phyloP scores from a whole-genome alignment of 1,140 invertebrate genomes.

The Limonius californicus region DNA sequence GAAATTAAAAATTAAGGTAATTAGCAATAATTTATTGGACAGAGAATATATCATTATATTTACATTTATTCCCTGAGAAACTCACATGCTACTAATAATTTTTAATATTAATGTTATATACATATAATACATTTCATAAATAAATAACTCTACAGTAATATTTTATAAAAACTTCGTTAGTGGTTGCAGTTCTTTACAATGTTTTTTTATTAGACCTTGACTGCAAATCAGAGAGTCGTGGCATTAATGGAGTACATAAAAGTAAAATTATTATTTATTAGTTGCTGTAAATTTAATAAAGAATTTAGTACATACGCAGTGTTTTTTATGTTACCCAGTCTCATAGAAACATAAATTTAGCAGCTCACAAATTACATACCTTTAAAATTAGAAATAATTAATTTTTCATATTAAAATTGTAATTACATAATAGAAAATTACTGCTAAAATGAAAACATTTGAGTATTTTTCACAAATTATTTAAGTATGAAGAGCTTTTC shows the following conservation, averaged over 20 bases:
- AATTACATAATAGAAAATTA: no score
- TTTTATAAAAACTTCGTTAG: background rate
- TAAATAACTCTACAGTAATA: constrained; percentile 1
- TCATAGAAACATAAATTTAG: no score
- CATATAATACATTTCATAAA: constrained; percentile 20
- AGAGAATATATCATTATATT: background rate
- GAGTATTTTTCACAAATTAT: no score
- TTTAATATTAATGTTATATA: constrained; percentile 9
- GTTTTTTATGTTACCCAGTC: no score
- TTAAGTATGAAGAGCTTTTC: no score
- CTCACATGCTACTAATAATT: constrained; percentile 13
- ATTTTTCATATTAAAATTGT: no score
- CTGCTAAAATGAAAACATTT: no score
- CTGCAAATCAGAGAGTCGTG: no score
- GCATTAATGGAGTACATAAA: background rate
- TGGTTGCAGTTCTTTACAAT: background rate
- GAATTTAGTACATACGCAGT: background rate
- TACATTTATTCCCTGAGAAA: constrained; percentile 21
- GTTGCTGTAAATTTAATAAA: background rate
- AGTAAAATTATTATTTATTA: background rate
- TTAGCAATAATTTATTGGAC: background rate
- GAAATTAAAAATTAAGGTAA: no score
- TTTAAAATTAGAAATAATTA: no score
- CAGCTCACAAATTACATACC: no score
- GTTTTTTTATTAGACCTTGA: no score